A percentile compares a stretch with the other conserved stretches of the same genome.
Evolutionary conservation across 2,797 vertebrate genomes (phyloP).

Genomic region (Sebastes paucispinis): DNA sequence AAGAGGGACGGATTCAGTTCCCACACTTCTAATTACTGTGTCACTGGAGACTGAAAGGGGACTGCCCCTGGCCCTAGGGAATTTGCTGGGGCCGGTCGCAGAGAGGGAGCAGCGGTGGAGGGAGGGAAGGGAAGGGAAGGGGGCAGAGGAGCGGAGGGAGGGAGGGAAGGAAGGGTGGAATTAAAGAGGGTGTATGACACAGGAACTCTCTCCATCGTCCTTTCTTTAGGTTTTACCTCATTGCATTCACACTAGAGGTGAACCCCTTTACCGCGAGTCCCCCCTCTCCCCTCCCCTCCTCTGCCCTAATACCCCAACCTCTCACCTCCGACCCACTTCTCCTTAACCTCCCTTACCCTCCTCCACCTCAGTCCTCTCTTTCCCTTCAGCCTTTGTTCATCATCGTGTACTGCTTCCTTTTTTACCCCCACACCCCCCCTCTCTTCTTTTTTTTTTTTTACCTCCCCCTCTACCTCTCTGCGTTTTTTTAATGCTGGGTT

Average conservation of each 20-base stretch:
- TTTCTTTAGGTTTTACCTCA: conserved; percentile 70
- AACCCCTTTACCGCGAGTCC: conserved; percentile 56
- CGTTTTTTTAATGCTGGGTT: conserved; percentile 38
- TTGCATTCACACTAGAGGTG: conserved; percentile 73
- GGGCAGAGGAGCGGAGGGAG: conserved; percentile 29
- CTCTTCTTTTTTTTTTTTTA: conserved; percentile 17
- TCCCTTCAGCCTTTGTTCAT: conserved; percentile 71
- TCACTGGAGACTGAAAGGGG: conserved; percentile 89
- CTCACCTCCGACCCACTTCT: conserved; percentile 73
- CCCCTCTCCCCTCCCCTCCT: conserved; percentile 11
- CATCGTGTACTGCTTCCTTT: conserved; percentile 75
- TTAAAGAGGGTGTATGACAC: conserved; percentile 76
- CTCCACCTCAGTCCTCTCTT: conserved; percentile 60
- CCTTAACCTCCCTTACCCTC: conserved; percentile 59
- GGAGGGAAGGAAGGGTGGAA: conserved; percentile 53
- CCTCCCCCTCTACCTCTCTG: conserved; percentile 46
- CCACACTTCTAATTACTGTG: conserved; percentile 90
- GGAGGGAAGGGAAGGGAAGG: conserved; percentile 46
- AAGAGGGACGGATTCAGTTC: conserved; percentile 82
- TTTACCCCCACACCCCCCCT: conserved; percentile 22
- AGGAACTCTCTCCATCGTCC: conserved; percentile 77
- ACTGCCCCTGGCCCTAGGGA: conserved; percentile 82
- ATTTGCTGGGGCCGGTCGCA: conserved; percentile 74
- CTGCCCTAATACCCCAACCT: conserved; percentile 60
- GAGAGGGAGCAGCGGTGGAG: conserved; percentile 60